Conservation (phyloP, 1,140 invertebrate genomes). For the Drosophila ambigua region DNA sequence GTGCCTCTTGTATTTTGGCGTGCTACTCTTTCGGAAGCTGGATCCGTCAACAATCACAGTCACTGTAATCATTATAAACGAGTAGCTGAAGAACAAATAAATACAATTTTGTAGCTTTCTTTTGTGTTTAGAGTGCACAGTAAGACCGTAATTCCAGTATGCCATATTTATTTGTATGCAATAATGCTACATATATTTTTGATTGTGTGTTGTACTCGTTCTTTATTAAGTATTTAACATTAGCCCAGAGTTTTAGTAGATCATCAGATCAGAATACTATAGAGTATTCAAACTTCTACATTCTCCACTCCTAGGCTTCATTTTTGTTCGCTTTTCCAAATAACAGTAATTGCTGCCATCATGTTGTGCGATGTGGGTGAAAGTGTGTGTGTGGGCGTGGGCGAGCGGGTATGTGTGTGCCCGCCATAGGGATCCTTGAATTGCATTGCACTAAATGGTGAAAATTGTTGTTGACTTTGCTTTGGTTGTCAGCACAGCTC, state of each 20-base stretch:
- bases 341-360: conserved; percentile 59
- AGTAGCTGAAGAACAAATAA: not conserved
- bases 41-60: no score
- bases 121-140: no score
- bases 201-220: no score
- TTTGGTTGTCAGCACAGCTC: conserved; percentile 3
- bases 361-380: conserved; percentile 26
- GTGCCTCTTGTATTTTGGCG: conserved; percentile 18
- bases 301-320: no score
- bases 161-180: no score
- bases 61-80: not conserved
- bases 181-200: no score
- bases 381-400: not conserved
- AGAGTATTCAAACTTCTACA: conserved; percentile 5
- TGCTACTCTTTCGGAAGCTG: conserved; percentile 1
- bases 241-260: no score
- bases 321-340: conserved; percentile 44
- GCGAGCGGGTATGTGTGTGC: not conserved
- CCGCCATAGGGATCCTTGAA: conserved; percentile 14
- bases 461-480: conserved; percentile 37
- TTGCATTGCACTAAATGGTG: conserved; percentile 35
- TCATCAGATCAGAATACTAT: not conserved
- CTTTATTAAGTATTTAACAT: no score
- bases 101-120: no score
- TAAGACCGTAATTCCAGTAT: no score